Base-by-base conservation (phyloP, 2,888 invertebrate genomes). In the Tenthredo livida region DNA sequence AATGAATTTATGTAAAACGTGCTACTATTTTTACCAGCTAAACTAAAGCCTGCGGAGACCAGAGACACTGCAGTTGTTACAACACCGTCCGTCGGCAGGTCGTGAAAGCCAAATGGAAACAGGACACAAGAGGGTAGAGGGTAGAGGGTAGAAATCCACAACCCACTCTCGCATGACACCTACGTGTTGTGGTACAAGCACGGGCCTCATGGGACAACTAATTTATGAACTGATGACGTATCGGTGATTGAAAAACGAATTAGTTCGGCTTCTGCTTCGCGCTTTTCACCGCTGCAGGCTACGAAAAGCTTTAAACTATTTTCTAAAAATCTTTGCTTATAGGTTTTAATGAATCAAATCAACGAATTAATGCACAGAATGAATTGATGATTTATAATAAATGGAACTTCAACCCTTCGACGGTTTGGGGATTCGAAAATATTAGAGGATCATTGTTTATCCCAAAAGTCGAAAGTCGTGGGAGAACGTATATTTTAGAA, bases 61-160 rank as follows among this genome's bases (percentile, higher is more conserved):
- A 67, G 67, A 67, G 17, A n/a, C 15, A 17, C 50, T 50, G 50
- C 85, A 85, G 85, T 85, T 85, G 85, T 72, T 85, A 58, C 80
- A 85, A 85, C 85, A 82, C 61, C 70, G 80, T 85, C 85, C 80
- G 85, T 85, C 85, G 80, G 85, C 80, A 82, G 85, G 67, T 85
- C 85, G 72, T 85, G 85, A 83, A 83, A 67, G 50, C 47, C 47
- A 61, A 58, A 82, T 82, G 58, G 70, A 70, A 83, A 83, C 67
- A 37, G 50, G 67, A 67, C 25, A 65, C 17, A 10, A 65, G 67
- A 37, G 37, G 37, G 37, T 37, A 37, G 37, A 58, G 78, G 78
- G 78, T 37, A 37, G 78, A 80, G 77, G 47, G 54, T 77, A 54
- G 33, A 54, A 54, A 80, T 58, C 21, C 12, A 21, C 80, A 80